Percentiles rank a stretch among this genome's conserved stretches.
These are phyloP conservation scores for Neoarius graeffei DNA, from an alignment of 2,113 vertebrate genomes.

Conservation along the genomic window DNA sequence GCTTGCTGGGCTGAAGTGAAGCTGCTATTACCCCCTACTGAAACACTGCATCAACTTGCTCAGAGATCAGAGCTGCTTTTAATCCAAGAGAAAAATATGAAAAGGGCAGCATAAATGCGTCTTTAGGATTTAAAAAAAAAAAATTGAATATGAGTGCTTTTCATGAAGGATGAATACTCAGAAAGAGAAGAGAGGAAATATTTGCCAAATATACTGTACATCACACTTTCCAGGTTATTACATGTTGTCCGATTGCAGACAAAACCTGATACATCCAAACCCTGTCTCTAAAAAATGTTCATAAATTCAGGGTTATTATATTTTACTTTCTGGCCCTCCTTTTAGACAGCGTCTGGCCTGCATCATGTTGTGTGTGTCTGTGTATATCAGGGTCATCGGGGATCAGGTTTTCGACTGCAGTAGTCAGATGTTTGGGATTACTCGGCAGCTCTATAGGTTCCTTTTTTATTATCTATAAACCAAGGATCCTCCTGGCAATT, in stretches of 20 bases:
- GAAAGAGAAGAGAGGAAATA: background rate
- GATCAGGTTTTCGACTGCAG: constrained; percentile 40
- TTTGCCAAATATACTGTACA: background rate
- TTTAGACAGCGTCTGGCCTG: constrained; percentile 17
- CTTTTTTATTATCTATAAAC: background rate
- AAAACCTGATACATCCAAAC: background rate
- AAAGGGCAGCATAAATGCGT: constrained; percentile 43
- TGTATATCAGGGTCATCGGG: constrained; percentile 43
- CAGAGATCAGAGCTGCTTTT: constrained; percentile 49
- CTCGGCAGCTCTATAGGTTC: background rate
- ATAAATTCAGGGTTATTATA: constrained; percentile 7
- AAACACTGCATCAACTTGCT: constrained; percentile 66
- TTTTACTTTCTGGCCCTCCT: constrained; percentile 17
- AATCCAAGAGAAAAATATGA: constrained; percentile 63
- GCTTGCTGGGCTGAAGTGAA: constrained; percentile 67
- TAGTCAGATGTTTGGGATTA: constrained; percentile 25
- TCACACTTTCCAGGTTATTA: background rate
- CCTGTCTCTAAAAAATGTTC: background rate
- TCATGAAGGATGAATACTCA: constrained; percentile 6
- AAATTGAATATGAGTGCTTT: background rate
- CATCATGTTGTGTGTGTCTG: constrained; percentile 28
- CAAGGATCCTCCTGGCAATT: background rate
- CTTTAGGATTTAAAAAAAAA: background rate
- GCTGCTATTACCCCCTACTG: constrained; percentile 66
- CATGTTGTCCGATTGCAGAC: constrained; percentile 1